A percentile compares a stretch with the other conserved stretches of the same genome.
Evolutionary conservation across 1,140 invertebrate species (phyloP).

Genomic region (Conus ventricosus): DNA sequence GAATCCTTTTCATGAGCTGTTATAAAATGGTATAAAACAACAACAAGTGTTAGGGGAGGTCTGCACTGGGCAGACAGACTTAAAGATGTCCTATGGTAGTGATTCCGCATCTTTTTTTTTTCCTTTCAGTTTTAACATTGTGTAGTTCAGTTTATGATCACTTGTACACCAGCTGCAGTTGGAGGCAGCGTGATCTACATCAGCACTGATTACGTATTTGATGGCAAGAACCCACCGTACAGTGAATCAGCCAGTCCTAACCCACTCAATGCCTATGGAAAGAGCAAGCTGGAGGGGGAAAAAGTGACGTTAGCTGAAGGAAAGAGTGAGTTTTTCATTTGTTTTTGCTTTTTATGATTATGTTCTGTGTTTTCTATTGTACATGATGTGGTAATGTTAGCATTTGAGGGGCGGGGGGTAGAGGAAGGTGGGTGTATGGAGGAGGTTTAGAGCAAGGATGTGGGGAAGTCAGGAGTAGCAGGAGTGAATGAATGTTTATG

Average conservation of each 20-base stretch:
- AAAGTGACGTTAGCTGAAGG: constrained; percentile 63
- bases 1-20: too few relatives aligned
- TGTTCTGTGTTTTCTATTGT: too few relatives aligned
- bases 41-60: too few relatives aligned
- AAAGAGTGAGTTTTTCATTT: constrained; percentile 63
- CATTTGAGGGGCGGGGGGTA: too few relatives aligned
- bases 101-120: background rate
- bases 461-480: too few relatives aligned
- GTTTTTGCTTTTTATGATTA: background rate
- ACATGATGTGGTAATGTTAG: too few relatives aligned
- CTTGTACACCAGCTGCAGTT: constrained; percentile 59
- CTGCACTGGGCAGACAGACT: background rate
- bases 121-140: background rate
- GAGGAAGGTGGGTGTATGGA: too few relatives aligned
- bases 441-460: too few relatives aligned
- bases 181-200: constrained; percentile 77
- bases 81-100: background rate
- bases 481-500: too few relatives aligned
- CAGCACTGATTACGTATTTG: constrained; percentile 81
- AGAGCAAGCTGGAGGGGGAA: constrained; percentile 78
- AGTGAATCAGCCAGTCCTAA: constrained; percentile 72
- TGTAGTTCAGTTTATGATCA: background rate
- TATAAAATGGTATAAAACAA: too few relatives aligned
- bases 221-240: constrained; percentile 78
- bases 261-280: constrained; percentile 79